Evolutionary conservation across 1,140 invertebrate species (phyloP).

Genomic region (Chironomus striatipennis): DNA sequence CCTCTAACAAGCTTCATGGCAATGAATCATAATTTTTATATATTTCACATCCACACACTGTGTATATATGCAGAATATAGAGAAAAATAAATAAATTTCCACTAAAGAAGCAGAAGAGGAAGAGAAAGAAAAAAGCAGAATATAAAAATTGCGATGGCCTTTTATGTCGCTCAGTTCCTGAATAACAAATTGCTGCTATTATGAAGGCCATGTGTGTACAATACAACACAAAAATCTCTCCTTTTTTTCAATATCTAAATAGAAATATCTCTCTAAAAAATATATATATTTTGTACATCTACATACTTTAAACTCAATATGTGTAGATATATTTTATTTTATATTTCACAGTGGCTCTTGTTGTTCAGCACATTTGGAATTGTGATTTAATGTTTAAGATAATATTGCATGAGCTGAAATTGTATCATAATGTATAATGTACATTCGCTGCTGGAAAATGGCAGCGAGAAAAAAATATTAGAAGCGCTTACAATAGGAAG

Average conservation of each 20-base stretch:
- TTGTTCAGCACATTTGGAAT: neutral
- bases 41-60: neutral
- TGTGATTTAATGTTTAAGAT: neutral
- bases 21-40: slow-evolving; percentile 7
- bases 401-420: neutral
- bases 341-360: no score
- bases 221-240: no score
- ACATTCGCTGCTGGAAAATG: no score
- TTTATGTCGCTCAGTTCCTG: slow-evolving; percentile 6
- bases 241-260: neutral
- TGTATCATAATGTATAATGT: no score
- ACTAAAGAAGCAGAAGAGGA: neutral
- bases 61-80: neutral
- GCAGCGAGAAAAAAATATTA: no score
- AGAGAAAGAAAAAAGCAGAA: no score
- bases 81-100: no score
- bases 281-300: no score
- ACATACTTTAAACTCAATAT: no score
- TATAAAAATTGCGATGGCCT: neutral
- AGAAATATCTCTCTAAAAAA: neutral
- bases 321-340: no score
- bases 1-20: neutral
- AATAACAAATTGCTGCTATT: slow-evolving; percentile 9
- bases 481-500: no score
- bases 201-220: neutral